These are phyloP conservation scores for Tetramorium parvispinum DNA, from an alignment of 1,140 invertebrate species.

Conservation along the genomic window DNA sequence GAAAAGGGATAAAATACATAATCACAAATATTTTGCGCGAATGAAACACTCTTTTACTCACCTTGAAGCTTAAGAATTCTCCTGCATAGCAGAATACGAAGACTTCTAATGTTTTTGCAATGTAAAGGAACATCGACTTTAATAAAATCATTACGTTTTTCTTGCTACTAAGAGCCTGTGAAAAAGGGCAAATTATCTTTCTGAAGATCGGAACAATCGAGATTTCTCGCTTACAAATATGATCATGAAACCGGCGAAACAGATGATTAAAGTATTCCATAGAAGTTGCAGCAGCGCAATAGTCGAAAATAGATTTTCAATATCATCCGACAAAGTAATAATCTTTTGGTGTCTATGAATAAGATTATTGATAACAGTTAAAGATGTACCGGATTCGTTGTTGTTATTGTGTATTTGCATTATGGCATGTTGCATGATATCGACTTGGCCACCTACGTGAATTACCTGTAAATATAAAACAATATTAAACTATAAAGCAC, in stretches of 20 bases:
- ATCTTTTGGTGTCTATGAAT: slow-evolving; percentile 42
- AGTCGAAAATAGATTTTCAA: slow-evolving; percentile 57
- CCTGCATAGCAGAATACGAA: slow-evolving; percentile 65
- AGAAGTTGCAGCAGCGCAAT: slow-evolving; percentile 60
- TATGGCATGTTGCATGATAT: slow-evolving; percentile 36
- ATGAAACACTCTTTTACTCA: not conserved
- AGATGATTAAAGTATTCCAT: slow-evolving; percentile 60
- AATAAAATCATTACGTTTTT: not conserved
- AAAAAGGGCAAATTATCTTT: not conserved
- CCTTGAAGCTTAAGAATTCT: slow-evolving; percentile 52
- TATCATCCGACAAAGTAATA: slow-evolving; percentile 30
- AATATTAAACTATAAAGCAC: not conserved
- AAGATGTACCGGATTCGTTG: not conserved
- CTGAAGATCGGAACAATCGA: not conserved
- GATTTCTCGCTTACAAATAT: slow-evolving; percentile 48
- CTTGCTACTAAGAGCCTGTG: not conserved
- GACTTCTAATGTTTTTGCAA: slow-evolving; percentile 43
- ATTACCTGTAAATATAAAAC: slow-evolving; percentile 44
- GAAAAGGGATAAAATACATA: not conserved
- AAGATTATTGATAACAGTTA: not conserved
- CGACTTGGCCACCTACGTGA: slow-evolving; percentile 57
- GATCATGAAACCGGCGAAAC: slow-evolving; percentile 54
- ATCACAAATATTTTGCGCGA: not conserved
- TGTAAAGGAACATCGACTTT: slow-evolving; percentile 43
- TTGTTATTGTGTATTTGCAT: not conserved